phyloP scores from a whole-genome alignment of 2,888 invertebrate genomes.

The Drosophila cognata region DNA sequence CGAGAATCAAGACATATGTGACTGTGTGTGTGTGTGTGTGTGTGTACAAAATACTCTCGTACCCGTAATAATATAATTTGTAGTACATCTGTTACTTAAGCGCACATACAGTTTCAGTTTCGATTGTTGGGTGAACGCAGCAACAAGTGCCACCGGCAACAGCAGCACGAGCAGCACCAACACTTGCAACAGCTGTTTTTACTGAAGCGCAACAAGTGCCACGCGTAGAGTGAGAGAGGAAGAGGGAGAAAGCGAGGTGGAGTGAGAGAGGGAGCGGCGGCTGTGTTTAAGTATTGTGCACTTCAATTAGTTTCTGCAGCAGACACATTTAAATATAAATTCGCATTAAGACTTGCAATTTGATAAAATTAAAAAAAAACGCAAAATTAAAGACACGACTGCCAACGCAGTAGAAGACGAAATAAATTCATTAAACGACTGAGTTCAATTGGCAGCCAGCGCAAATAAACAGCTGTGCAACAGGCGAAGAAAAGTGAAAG shows the following conservation, averaged over 20 bases:
- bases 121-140: slow-evolving; percentile 75
- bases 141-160: slow-evolving; percentile 70
- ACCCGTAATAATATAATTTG: slow-evolving; percentile 20
- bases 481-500: slow-evolving; percentile 60
- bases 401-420: slow-evolving; percentile 27
- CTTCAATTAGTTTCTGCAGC: slow-evolving; percentile 48
- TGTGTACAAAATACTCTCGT: slow-evolving; percentile 36
- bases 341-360: slow-evolving; percentile 60
- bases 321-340: slow-evolving; percentile 61
- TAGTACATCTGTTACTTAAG: slow-evolving; percentile 69
- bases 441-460: slow-evolving; percentile 59
- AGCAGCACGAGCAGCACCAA: slow-evolving; percentile 28
- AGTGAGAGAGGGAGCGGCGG: not conserved
- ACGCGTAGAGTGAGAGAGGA: slow-evolving; percentile 17
- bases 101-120: slow-evolving; percentile 76
- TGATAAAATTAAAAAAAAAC: slow-evolving; percentile 45
- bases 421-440: slow-evolving; percentile 69
- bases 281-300: slow-evolving; percentile 1
- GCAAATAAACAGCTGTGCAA: slow-evolving; percentile 26
- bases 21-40: slow-evolving; percentile 1
- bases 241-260: not conserved
- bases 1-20: slow-evolving; percentile 36
- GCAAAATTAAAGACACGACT: not conserved
- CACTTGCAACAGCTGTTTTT: slow-evolving; percentile 33
- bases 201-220: slow-evolving; percentile 78